These are phyloP conservation scores for Sardina pilchardus DNA, from an alignment of 2,113 vertebrate species.

Conservation along the genomic window DNA sequence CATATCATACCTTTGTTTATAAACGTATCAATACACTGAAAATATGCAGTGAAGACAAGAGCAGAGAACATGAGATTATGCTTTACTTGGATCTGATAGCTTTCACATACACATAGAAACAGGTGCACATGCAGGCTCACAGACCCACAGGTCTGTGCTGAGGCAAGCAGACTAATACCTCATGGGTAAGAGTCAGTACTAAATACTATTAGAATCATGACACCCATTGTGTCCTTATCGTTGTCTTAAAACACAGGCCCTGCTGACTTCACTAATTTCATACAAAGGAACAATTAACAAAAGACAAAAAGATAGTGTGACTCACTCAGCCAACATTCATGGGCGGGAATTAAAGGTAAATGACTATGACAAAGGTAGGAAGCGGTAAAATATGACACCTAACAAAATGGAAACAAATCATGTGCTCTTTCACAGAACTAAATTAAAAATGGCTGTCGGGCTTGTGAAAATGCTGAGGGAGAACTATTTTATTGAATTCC, in stretches of 20 bases:
- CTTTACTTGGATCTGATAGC: not conserved
- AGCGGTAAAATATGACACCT: not conserved
- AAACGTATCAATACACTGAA: not conserved
- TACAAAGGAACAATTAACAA: not conserved
- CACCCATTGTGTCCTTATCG: not conserved
- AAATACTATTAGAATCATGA: not conserved
- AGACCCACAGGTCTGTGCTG: not conserved
- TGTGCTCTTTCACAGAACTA: not conserved
- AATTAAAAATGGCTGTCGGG: not conserved
- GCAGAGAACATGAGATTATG: not conserved
- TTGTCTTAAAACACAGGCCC: not conserved
- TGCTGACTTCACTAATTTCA: not conserved
- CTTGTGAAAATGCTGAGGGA: not conserved
- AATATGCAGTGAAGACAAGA: not conserved
- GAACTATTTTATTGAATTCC: slow-evolving; percentile 18
- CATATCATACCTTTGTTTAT: not conserved
- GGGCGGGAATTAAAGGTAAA: not conserved
- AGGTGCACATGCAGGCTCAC: not conserved
- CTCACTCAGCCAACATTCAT: not conserved
- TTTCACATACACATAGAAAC: not conserved
- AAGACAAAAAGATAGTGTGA: not conserved
- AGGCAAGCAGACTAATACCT: not conserved
- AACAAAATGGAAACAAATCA: not conserved
- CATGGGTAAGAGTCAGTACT: not conserved
- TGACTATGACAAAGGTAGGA: not conserved